Conservation (phyloP, 2,888 invertebrate species). For the Orthonychiurus folsomi region DNA sequence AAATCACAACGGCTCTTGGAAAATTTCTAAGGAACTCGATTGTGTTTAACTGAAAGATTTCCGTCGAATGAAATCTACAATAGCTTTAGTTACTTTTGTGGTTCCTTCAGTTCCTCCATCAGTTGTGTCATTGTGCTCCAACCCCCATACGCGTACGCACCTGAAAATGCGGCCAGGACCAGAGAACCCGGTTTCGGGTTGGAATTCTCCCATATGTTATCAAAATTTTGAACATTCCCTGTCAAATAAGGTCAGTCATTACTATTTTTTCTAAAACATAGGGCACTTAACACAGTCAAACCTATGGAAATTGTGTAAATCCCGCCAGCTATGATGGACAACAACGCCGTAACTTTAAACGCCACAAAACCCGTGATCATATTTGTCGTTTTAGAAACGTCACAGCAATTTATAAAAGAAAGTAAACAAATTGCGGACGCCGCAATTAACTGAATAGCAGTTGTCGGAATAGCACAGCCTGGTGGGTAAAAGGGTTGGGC, state of each 20-base stretch:
- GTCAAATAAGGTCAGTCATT: too few relatives aligned
- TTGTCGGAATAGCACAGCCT: conserved; percentile 19
- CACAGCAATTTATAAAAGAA: conserved; percentile 31
- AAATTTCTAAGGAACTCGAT: conserved; percentile 76
- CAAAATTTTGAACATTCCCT: conserved; percentile 24
- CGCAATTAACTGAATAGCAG: conserved; percentile 25
- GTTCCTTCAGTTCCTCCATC: conserved; percentile 38
- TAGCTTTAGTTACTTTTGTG: conserved; percentile 35
- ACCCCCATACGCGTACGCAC: conserved; percentile 35
- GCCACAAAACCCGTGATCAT: conserved; percentile 30
- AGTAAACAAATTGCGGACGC: conserved; percentile 25
- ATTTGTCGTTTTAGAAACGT: conserved; percentile 25
- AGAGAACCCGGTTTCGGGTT: conserved; percentile 27
- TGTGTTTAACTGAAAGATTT: too few relatives aligned
- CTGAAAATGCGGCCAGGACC: conserved; percentile 31
- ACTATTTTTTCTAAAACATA: too few relatives aligned
- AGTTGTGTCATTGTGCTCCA: conserved; percentile 28
- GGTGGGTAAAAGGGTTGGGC: conserved; percentile 34
- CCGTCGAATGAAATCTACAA: too few relatives aligned
- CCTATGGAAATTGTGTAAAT: conserved; percentile 13
- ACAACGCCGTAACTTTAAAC: conserved; percentile 31
- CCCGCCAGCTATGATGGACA: conserved; percentile 28
- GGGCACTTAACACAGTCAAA: too few relatives aligned
- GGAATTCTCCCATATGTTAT: conserved; percentile 26
- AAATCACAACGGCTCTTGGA: conserved; percentile 86